A percentile compares a stretch with the other conserved stretches of the same genome.
These are phyloP conservation scores for Bagarius yarrelli DNA, from an alignment of 2,113 vertebrate genomes.

Conservation along the genomic window DNA sequence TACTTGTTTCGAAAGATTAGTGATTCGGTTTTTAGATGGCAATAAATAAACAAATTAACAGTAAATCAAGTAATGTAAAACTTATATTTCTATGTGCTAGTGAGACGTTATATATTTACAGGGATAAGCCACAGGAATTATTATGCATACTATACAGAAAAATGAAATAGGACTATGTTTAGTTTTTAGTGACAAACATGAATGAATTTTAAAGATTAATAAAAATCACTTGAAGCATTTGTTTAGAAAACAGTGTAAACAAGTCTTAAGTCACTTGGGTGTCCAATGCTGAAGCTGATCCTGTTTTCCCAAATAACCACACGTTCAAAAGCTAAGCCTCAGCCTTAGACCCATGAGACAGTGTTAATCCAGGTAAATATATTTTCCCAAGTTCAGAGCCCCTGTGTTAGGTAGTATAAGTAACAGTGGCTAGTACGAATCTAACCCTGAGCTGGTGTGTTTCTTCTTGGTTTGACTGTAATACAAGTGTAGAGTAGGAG, in stretches of 20 bases:
- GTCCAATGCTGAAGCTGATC: constrained; percentile 39
- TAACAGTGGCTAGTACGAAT: constrained; percentile 17
- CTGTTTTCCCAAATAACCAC: background rate
- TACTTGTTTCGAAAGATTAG: background rate
- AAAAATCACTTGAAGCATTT: constrained; percentile 6
- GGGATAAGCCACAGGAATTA: background rate
- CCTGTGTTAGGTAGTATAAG: constrained; percentile 16
- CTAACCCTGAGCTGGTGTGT: constrained; percentile 54
- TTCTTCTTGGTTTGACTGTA: constrained; percentile 70
- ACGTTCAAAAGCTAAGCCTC: background rate
- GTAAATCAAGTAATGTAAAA: background rate
- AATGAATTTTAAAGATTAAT: background rate
- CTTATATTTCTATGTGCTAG: constrained; percentile 21
- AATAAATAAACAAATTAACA: background rate
- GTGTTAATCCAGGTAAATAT: constrained; percentile 31
- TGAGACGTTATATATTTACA: constrained; percentile 31
- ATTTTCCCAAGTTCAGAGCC: constrained; percentile 19
- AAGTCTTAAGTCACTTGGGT: constrained; percentile 5
- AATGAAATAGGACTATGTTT: background rate
- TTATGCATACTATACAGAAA: constrained; percentile 26
- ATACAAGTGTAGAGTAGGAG: constrained; percentile 70
- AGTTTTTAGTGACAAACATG: background rate
- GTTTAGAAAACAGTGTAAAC: background rate
- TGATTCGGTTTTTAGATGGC: background rate
- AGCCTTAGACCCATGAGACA: constrained; percentile 34